These are phyloP conservation scores for Nerophis lumbriciformis DNA, from an alignment of 2,113 vertebrate genomes.

Conservation along the genomic window DNA sequence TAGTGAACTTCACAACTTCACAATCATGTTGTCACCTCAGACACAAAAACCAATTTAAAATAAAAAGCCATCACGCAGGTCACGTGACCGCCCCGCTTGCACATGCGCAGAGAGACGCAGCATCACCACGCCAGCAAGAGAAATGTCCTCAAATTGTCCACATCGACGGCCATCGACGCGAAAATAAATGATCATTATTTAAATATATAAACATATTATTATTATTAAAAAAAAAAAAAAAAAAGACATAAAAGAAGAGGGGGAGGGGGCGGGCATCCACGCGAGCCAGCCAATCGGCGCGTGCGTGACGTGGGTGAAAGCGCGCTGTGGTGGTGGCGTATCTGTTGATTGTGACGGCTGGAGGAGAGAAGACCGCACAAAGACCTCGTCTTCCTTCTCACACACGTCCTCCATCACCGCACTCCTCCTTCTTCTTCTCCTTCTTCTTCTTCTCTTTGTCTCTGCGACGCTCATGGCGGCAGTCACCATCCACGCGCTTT, in stretches of 20 bases:
- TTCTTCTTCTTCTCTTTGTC: conserved; percentile 55
- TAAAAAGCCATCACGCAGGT: background rate
- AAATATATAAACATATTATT: too few relatives aligned
- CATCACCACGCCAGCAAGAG: too few relatives aligned
- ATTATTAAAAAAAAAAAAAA: too few relatives aligned
- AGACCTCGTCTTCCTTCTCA: conserved; percentile 34
- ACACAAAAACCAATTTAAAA: too few relatives aligned
- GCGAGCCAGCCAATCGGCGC: conserved; percentile 29
- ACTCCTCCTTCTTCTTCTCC: conserved; percentile 34
- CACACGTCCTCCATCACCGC: conserved; percentile 46
- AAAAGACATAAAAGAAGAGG: too few relatives aligned
- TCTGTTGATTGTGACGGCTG: conserved; percentile 23
- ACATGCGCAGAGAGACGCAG: too few relatives aligned
- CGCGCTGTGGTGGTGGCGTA: conserved; percentile 32
- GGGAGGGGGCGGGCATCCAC: background rate
- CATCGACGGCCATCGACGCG: too few relatives aligned
- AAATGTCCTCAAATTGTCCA: too few relatives aligned
- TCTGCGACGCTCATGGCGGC: conserved; percentile 59
- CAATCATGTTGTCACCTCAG: too few relatives aligned
- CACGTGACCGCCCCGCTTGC: too few relatives aligned
- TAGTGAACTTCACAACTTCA: too few relatives aligned
- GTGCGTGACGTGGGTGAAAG: conserved; percentile 16
- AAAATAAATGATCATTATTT: too few relatives aligned
- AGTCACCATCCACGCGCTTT: conserved; percentile 73
- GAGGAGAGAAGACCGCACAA: conserved; percentile 15